phyloP scores from a whole-genome alignment of 2,888 invertebrate species.

The Coelinius sp. region DNA sequence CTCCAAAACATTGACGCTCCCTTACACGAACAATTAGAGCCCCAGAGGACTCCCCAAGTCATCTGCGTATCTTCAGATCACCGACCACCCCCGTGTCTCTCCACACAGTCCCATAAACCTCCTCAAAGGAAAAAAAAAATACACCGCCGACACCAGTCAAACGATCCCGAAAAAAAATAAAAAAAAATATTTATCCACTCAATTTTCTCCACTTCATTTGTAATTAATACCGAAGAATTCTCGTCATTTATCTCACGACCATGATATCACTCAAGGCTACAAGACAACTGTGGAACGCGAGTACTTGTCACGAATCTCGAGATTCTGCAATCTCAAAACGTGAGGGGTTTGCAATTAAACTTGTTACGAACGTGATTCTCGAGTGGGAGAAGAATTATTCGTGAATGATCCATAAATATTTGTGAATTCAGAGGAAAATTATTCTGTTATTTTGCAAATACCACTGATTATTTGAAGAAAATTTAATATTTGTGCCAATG shows the following conservation, averaged over 20 bases:
- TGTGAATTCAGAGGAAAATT: not conserved
- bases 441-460: not conserved
- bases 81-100: conserved; percentile 26
- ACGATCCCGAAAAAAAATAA: not conserved
- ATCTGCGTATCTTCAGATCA: conserved; percentile 6
- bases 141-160: conserved; percentile 4
- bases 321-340: conserved; percentile 14
- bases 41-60: not conserved
- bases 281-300: not conserved
- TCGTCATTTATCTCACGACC: not conserved
- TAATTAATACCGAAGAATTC: not conserved
- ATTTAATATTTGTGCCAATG: conserved; percentile 10
- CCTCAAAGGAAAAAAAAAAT: not conserved
- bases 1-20: conserved; percentile 53
- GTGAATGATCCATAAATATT: not conserved
- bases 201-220: not conserved
- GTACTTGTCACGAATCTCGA: conserved; percentile 11
- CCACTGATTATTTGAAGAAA: not conserved
- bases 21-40: conserved; percentile 50
- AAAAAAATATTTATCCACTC: not conserved
- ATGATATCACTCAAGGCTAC: conserved; percentile 4
- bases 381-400: not conserved
- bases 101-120: not conserved
- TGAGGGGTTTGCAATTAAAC: not conserved
- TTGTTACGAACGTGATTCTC: not conserved